These are phyloP conservation scores for Heliconius ethilla DNA, from an alignment of 2,888 invertebrate genomes.

Conservation along the genomic window DNA sequence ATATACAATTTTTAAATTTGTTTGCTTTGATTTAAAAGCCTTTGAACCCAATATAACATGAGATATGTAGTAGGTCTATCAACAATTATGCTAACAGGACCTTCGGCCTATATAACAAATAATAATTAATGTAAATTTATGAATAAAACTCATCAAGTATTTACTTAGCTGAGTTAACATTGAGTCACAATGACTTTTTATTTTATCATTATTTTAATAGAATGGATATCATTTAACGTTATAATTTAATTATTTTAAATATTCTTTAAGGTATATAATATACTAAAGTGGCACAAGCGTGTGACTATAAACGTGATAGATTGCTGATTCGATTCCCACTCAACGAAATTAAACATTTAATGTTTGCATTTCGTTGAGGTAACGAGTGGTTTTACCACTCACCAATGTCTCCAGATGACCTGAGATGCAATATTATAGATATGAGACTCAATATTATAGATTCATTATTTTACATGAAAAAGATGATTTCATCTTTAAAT, in stretches of 20 bases:
- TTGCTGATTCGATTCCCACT: too few species aligned
- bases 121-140: slow-evolving; percentile 17
- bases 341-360: too few species aligned
- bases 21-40: not conserved
- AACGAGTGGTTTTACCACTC: not conserved
- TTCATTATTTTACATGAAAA: too few species aligned
- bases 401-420: too few species aligned
- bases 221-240: slow-evolving; percentile 12
- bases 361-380: not conserved
- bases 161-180: slow-evolving; percentile 32
- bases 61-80: not conserved
- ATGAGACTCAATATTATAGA: too few species aligned
- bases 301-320: too few species aligned
- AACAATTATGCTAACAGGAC: not conserved
- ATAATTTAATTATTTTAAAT: slow-evolving; percentile 6
- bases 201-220: not conserved
- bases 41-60: not conserved
- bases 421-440: too few species aligned
- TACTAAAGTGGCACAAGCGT: not conserved
- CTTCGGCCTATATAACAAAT: not conserved
- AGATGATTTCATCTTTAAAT: too few species aligned
- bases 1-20: too few species aligned
- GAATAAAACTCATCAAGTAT: slow-evolving; percentile 25
- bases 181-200: slow-evolving; percentile 32
- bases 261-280: not conserved